Base-by-base conservation (phyloP, 2,797 vertebrate genomes). In the Dallia pectoralis region DNA sequence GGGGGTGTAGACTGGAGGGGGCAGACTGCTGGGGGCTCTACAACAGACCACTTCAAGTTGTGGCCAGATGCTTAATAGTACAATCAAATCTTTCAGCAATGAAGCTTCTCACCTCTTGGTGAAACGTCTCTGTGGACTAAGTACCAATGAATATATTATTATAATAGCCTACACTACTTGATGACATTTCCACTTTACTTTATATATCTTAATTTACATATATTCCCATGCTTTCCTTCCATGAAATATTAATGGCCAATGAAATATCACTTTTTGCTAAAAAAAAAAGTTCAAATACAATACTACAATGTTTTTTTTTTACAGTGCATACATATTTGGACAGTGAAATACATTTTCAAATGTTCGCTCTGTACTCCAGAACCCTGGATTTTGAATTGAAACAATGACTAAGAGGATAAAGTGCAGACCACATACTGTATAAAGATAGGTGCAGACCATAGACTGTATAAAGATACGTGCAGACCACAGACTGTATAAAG, bases 61-160 rank as follows among this genome's bases (percentile, higher is more conserved):
- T 16, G 81, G 66, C 67, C 27, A 78, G n/a, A 87, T 79, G 66
- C 66, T 32, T 78, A 87, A 84, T 69, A 44, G 40, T 44, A 90
- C 89, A 87, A 84, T 69, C 89, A 89, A 76, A 89, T 87, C 89
- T 89, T 91, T 92, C 84, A 91, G 83, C 73, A 15, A 75, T 48
- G 33, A 77, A 74, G 73, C 77, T 74, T 72, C 77, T 79, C 78
- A 83, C 75, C 81, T 75, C 67, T 74, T 74, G 73, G 56, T 79
- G 66, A 76, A 76, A 64, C 15, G 27, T 67, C 30, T 29, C 56
- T 62, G 48, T 48, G 53, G 12, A 64, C 70, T 56, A 69, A 63
- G 32, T 59, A 61, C 22, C 36, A n/a, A 59, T 70, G 32, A 69
- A 67, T 66, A 71, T 62, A 64, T 19, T 67, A 27, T 73, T 77